Base-by-base conservation (phyloP, 2,113 vertebrate species). In the Xiphophorus couchianus region DNA sequence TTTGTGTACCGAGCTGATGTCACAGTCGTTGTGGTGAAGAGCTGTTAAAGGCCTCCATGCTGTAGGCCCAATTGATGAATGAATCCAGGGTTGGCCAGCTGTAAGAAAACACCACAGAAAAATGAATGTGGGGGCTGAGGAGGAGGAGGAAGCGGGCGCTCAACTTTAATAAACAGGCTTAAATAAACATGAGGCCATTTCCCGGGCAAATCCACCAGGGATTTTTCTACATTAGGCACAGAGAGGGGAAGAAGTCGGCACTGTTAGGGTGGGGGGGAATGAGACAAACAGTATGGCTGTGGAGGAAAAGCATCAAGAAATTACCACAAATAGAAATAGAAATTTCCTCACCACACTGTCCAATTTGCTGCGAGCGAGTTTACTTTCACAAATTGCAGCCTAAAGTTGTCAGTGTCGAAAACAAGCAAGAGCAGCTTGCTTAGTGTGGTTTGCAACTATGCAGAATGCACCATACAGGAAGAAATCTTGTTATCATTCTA, bases 121-220 rank as follows among this genome's bases (percentile, higher is more conserved):
- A 89, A 88, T 11, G 44, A 85, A 86, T 64, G 78, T 54, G 83
- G 85, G 83, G 44, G 14, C 5, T 17, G 13, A 44, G 35, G 39
- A 42, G 44, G 77, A 54, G 51, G 51, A n/a, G 51, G 51, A n/a
- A 88, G 80, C 76, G 37, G 85, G 77, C 87, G 66, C 84, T 84
- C 70, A 15, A 4, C 79, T 84, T 76, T 29, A 61, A 68, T 74
- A 54, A 66, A 66, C 72, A 74, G 72, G 79, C 90, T 91, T 92
- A 92, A 90, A 92, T 94, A 94, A 93, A 92, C 91, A 92, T 85
- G 84, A 93, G 82, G 89, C 86, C 65, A 44, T 90, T 90, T 84
- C 83, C 69, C 75, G 71, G 51, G 70, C 61, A 19, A 62, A 62
- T 64, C 71, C 85, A 78, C 81, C 61, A 14, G 86, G 80, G 86